Conservation (phyloP, 2,797 vertebrate genomes). For the Threskiornis aethiopicus region DNA sequence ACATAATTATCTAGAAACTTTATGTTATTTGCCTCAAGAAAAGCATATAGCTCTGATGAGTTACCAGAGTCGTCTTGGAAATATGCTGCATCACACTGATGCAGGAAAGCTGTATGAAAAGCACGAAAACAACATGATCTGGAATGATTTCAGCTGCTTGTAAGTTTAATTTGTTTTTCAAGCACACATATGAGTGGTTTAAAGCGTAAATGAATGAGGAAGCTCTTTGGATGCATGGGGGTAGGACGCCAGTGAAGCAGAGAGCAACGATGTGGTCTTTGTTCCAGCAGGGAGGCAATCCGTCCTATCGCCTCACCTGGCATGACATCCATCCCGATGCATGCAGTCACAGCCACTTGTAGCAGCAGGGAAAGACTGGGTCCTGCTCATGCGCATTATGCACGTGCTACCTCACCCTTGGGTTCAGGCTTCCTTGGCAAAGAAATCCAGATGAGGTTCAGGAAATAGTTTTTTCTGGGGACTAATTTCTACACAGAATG, state of each 20-base stretch:
- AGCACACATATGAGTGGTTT: not conserved
- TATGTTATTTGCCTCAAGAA: not conserved
- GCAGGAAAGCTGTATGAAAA: not conserved
- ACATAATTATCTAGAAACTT: not conserved
- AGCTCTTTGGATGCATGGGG: not conserved
- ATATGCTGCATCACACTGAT: not conserved
- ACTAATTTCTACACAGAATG: not conserved
- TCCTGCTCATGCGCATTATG: not conserved
- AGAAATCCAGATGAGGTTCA: not conserved
- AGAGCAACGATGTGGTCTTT: not conserved
- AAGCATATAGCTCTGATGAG: not conserved
- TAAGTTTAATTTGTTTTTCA: not conserved
- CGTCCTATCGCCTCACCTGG: not conserved
- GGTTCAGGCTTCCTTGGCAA: not conserved
- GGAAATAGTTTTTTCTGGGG: not conserved
- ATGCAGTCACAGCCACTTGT: not conserved
- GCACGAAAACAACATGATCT: not conserved
- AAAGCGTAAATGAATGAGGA: not conserved
- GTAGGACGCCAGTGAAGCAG: not conserved
- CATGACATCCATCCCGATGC: accelerated
- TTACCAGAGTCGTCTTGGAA: not conserved
- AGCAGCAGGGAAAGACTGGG: not conserved
- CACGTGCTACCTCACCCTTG: not conserved
- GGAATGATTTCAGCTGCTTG: not conserved
- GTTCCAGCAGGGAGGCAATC: not conserved